Conservation (phyloP, 1,140 invertebrate species). For the Oryzaephilus surinamensis region DNA sequence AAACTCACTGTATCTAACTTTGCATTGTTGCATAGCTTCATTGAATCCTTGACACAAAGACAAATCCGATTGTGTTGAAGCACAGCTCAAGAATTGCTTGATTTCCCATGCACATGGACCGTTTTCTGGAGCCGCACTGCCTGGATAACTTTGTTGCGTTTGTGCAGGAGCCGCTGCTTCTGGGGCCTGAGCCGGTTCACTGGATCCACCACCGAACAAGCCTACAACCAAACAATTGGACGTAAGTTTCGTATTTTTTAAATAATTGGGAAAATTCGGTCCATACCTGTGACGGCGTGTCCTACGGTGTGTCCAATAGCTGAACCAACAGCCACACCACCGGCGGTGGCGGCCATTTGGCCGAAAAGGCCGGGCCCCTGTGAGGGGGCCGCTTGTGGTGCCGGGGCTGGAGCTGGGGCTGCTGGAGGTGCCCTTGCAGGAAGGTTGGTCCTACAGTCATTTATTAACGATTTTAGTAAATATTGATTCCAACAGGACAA, state of each 20-base stretch:
- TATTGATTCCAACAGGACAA: too few relatives aligned
- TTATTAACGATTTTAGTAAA: constrained; percentile 21
- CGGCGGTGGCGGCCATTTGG: constrained; percentile 87
- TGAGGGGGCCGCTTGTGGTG: constrained; percentile 46
- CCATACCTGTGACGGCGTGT: constrained; percentile 60
- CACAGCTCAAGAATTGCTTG: constrained; percentile 81
- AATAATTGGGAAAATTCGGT: neutral
- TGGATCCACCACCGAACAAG: constrained; percentile 60
- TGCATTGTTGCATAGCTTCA: constrained; percentile 86
- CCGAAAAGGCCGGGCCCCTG: constrained; percentile 58
- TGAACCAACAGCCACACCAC: constrained; percentile 79
- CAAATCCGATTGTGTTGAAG: constrained; percentile 72
- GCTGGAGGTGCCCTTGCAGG: constrained; percentile 39
- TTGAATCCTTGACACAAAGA: constrained; percentile 86
- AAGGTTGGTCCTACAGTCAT: constrained; percentile 23
- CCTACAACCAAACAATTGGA: constrained; percentile 39
- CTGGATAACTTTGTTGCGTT: constrained; percentile 21
- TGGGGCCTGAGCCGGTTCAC: constrained; percentile 40
- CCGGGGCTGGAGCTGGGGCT: constrained; percentile 41
- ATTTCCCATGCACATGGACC: constrained; percentile 82
- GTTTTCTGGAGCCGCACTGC: constrained; percentile 36
- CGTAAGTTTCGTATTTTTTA: constrained; percentile 2
- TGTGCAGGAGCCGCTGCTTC: constrained; percentile 30
- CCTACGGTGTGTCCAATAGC: constrained; percentile 81
- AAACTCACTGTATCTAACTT: constrained; percentile 40